phyloP scores from a whole-genome alignment of 1,140 invertebrate genomes.

The Sminthurides bifidus region DNA sequence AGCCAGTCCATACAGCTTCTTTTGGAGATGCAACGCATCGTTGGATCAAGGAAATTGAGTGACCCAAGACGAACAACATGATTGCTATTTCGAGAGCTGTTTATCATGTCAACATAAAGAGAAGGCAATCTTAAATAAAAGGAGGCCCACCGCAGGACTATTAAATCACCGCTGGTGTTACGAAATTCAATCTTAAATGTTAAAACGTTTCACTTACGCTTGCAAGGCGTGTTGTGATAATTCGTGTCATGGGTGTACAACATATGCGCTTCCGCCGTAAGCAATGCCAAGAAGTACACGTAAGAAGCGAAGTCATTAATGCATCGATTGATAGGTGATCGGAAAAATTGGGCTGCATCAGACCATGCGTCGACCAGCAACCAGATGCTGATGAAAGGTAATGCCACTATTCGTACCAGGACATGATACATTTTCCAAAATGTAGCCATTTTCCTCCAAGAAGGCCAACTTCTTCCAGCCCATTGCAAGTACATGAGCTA shows the following conservation, averaged over 20 bases:
- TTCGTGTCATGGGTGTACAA: background rate
- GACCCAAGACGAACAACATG: background rate
- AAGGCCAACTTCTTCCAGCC: background rate
- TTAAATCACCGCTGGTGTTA: too few relatives aligned
- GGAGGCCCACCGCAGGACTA: too few relatives aligned
- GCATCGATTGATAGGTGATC: background rate
- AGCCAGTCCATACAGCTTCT: background rate
- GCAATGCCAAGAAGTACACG: background rate
- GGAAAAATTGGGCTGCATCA: background rate
- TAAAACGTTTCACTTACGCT: background rate
- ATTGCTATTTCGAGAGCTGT: background rate
- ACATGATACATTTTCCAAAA: background rate
- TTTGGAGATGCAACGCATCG: background rate
- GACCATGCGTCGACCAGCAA: background rate
- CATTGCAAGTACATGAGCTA: slow-evolving; percentile 2
- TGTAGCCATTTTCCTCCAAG: background rate
- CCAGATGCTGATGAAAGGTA: slow-evolving; percentile 1
- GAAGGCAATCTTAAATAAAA: background rate
- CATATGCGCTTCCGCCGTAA: background rate
- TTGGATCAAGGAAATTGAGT: background rate
- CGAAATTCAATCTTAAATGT: too few relatives aligned
- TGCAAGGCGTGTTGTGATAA: background rate
- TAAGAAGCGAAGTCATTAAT: background rate
- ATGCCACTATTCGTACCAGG: background rate
- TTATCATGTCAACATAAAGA: background rate